Conservation (phyloP, 2,797 vertebrate genomes). For the Poecilia wingei region DNA sequence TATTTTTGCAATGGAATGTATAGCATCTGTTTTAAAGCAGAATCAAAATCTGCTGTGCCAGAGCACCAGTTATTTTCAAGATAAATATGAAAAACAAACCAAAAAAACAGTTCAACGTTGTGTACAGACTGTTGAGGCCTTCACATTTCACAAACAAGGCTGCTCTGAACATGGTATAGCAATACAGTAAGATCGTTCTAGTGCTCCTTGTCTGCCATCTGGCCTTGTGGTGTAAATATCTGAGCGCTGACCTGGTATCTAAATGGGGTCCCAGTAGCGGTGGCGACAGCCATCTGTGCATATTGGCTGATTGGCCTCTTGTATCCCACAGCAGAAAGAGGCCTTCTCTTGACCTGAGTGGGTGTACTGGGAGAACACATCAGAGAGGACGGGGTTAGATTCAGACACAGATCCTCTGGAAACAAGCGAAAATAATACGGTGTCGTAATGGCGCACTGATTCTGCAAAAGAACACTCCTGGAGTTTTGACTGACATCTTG, state of each 20-base stretch:
- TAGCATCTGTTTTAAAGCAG: background rate
- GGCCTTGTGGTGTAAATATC: constrained; percentile 12
- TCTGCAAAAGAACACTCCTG: background rate
- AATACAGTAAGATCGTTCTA: background rate
- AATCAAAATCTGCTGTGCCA: background rate
- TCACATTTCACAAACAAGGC: constrained; percentile 12
- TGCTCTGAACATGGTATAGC: constrained; percentile 5
- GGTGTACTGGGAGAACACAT: constrained; percentile 70
- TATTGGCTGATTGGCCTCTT: constrained; percentile 97
- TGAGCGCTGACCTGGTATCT: constrained; percentile 88
- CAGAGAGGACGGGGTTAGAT: constrained; percentile 13
- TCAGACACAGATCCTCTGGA: constrained; percentile 15
- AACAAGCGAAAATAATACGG: background rate
- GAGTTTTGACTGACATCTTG: background rate
- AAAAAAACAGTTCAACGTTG: background rate
- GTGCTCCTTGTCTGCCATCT: constrained; percentile 22
- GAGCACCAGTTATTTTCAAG: background rate
- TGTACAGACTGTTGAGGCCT: constrained; percentile 31
- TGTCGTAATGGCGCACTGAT: background rate
- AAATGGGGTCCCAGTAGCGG: constrained; percentile 87
- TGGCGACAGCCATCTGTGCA: constrained; percentile 91
- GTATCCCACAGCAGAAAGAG: constrained; percentile 92
- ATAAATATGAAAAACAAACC: background rate
- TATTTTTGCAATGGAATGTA: background rate
- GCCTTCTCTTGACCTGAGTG: constrained; percentile 88